phyloP scores from a whole-genome alignment of 2,113 vertebrate species.

The Poeciliopsis retropinna region DNA sequence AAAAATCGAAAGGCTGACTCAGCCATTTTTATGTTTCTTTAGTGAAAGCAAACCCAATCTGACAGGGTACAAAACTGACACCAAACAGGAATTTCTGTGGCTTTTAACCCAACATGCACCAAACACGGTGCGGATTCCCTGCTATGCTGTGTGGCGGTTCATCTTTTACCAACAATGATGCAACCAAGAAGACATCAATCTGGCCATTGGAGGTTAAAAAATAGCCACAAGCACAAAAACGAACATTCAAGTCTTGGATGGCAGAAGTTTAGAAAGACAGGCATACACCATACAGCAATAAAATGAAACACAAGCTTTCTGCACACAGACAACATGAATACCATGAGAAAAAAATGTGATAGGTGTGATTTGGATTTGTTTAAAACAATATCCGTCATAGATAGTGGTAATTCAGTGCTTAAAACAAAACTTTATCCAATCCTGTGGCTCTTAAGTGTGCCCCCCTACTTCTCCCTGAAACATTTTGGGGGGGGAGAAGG shows the following conservation, averaged over 20 bases:
- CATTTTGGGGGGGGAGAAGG: no score
- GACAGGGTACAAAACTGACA: constrained; percentile 14
- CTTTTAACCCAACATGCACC: constrained; percentile 2
- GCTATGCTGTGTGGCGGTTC: constrained; percentile 20
- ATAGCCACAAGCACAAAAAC: constrained; percentile 27
- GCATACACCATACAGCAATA: constrained; percentile 9
- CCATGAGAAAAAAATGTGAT: background rate
- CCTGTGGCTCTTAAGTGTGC: constrained; percentile 9
- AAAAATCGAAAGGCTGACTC: background rate
- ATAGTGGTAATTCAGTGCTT: constrained; percentile 33
- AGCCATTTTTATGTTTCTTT: constrained; percentile 15
- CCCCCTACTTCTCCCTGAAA: no score
- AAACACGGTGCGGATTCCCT: constrained; percentile 15
- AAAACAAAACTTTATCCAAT: constrained; percentile 15
- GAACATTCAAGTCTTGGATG: background rate
- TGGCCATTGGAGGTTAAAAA: constrained; percentile 22
- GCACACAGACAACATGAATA: constrained; percentile 7
- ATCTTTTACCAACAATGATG: constrained; percentile 36
- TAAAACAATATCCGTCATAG: constrained; percentile 20
- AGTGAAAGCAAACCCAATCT: constrained; percentile 35
- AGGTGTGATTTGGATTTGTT: background rate
- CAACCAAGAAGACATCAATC: constrained; percentile 36
- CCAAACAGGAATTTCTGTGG: background rate
- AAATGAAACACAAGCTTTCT: background rate
- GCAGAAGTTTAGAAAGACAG: constrained; percentile 13